A percentile compares a stretch with the other conserved stretches of the same genome.
phyloP scores from a whole-genome alignment of 2,113 vertebrate species.

The Catharus bicknelli region DNA sequence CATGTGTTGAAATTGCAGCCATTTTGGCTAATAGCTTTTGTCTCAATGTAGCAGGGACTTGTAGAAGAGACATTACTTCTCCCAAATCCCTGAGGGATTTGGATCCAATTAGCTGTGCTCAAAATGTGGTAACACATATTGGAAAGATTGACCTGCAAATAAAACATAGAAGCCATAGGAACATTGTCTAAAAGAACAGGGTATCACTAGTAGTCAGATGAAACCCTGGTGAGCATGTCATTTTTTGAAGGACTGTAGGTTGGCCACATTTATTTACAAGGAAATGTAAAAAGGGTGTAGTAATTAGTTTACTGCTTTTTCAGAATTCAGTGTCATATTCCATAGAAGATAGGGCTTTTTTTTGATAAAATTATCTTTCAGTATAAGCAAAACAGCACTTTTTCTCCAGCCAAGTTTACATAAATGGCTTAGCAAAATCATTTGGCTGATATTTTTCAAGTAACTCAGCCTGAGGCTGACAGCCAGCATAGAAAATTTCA shows the following conservation, averaged over 20 bases:
- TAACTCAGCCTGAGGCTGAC: conserved; percentile 10
- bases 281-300: background rate
- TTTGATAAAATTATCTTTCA: background rate
- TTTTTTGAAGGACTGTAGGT: background rate
- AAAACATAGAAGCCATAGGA: background rate
- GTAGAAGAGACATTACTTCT: background rate
- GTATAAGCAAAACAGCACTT: background rate
- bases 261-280: background rate
- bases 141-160: background rate
- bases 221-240: background rate
- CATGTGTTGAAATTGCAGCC: background rate
- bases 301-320: background rate
- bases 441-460: conserved; percentile 17
- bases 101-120: conserved; percentile 12
- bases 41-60: background rate
- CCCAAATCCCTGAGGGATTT: background rate
- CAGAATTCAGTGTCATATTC: background rate
- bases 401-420: conserved; percentile 10
- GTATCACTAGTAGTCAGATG: background rate
- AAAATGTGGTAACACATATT: background rate
- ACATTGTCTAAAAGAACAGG: background rate
- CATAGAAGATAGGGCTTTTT: background rate
- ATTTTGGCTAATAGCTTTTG: background rate
- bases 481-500: conserved; percentile 26
- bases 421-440: conserved; percentile 23